Base-by-base conservation (phyloP, 2,113 vertebrate genomes). In the Panthera leo region DNA sequence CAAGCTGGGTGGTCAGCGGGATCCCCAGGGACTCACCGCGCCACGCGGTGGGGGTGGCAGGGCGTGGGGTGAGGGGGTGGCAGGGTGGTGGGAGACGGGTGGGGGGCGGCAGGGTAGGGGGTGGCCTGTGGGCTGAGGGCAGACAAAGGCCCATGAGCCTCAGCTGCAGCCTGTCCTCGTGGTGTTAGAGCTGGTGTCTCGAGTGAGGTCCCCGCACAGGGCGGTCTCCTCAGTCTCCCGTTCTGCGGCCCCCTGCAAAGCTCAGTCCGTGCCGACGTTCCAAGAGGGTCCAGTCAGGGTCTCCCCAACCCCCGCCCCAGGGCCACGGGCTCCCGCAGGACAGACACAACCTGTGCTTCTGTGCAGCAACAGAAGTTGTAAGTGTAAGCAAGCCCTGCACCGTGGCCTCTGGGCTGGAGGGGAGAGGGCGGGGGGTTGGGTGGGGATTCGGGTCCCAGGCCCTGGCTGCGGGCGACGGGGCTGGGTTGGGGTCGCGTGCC, bases 311-410 rank as follows among this genome's bases (percentile, higher is more conserved):
- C 45, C 45, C 8, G 0, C 45, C 45, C 31, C 23, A 0, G 0
- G 45, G n/a, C n/a, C 31, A 4, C 13, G 21, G 48, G 42, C 34
- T 42, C 48, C 75, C 14, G 23, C 2, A 53, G 25, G 29, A 75
- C 3, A 19, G 48, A 61, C 21, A 18, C 7, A 15, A 67, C 13
- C 27, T 92, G 51, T n/a, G 42, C 21, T 65, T n/a, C 18, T 25
- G 31, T 29, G 2, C 31, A 9, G 1, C 70, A 7, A 6, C 1
- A 0, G 61, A 18, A 48, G 7, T 29, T 14, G 1, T 16, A 58
- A 1, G 29, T 0, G 1, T 16, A 48, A 1, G 29, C 1, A 15
- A 45, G 21, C n/a, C 36, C 58, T 0, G 5, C 2, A 18, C 29
- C 79, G 45, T 80, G 13, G 7, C 3, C 3, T 85, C 31, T 31